These are phyloP conservation scores for Miopithecus talapoin DNA, from an alignment of 2,797 vertebrate genomes.

Conservation along the genomic window DNA sequence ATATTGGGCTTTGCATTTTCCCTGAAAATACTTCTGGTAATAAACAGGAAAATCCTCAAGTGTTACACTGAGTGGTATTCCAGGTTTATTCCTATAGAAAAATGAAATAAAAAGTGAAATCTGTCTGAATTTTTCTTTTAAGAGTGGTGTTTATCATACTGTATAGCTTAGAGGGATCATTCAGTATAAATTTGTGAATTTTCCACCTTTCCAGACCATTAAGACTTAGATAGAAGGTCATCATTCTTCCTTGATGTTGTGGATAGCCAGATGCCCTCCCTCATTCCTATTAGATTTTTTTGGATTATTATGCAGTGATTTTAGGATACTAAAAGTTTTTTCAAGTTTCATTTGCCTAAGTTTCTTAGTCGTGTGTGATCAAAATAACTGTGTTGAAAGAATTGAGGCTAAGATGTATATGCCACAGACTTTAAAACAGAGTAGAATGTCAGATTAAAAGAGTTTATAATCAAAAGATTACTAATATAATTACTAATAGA, in stretches of 20 bases:
- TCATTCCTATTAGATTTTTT: not conserved
- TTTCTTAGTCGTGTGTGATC: not conserved
- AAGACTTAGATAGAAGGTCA: not conserved
- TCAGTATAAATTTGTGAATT: not conserved
- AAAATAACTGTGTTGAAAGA: conserved; percentile 7
- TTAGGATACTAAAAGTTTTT: conserved; percentile 8
- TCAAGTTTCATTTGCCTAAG: not conserved
- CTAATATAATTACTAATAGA: not conserved
- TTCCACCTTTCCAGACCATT: not conserved
- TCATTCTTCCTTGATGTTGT: not conserved
- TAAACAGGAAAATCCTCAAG: not conserved
- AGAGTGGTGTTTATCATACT: not conserved
- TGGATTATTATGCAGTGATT: not conserved
- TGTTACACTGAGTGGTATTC: not conserved
- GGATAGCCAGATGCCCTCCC: not conserved
- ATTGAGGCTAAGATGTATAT: not conserved
- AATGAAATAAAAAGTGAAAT: not conserved
- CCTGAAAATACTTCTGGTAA: conserved; percentile 18
- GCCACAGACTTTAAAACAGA: not conserved
- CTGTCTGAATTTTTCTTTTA: not conserved
- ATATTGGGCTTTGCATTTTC: not conserved
- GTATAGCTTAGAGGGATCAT: not conserved
- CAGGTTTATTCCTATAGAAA: not conserved
- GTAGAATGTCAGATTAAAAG: not conserved
- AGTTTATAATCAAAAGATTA: not conserved